Percentiles rank a stretch among this genome's conserved stretches.
Conservation (phyloP, 2,797 vertebrate species). For the Vireo griseus region DNA sequence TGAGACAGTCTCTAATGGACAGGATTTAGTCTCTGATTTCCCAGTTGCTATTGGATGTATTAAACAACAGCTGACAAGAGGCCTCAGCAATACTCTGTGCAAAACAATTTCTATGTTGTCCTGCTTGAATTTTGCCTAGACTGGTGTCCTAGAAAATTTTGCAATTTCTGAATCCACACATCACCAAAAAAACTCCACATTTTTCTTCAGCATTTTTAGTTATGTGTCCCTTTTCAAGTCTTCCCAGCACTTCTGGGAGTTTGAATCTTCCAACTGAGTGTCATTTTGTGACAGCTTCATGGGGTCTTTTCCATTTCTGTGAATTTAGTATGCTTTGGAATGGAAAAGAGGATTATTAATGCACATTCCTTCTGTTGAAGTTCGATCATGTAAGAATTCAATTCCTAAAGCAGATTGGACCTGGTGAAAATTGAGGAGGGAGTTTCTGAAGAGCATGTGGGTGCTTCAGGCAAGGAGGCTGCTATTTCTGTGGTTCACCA, state of each 20-base stretch:
- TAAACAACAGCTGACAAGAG: background rate
- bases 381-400: fast-evolving
- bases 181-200: fast-evolving
- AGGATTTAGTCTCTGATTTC: background rate
- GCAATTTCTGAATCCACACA: background rate
- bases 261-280: background rate
- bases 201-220: background rate
- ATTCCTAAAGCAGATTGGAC: background rate
- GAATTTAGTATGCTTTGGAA: background rate
- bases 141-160: background rate
- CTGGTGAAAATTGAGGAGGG: background rate
- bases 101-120: background rate
- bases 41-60: background rate
- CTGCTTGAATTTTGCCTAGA: background rate
- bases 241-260: background rate
- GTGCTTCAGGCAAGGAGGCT: background rate
- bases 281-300: background rate
- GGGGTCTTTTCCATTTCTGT: background rate
- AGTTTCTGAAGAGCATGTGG: background rate
- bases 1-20: background rate
- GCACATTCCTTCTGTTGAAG: background rate
- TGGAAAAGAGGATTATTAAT: background rate
- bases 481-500: background rate
- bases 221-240: background rate
- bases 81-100: background rate